A percentile compares a stretch with the other conserved stretches of the same genome.
Conservation (phyloP, 2,888 invertebrate species). For the Aleiodes leptofemur region DNA sequence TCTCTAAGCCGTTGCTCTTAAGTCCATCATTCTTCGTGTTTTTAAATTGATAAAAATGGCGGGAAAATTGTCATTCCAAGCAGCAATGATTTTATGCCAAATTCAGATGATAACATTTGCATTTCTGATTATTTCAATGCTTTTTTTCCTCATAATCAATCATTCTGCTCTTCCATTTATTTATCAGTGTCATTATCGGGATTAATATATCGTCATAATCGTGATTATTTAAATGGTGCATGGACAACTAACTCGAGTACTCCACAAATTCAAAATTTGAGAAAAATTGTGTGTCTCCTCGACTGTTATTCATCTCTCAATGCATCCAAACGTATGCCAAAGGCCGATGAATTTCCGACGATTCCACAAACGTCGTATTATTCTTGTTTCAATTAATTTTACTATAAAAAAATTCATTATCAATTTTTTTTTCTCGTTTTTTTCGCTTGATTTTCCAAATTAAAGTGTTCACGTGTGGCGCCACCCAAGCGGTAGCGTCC, state of each 20-base stretch:
- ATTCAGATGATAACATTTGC: constrained; percentile 8
- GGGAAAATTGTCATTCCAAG: constrained; percentile 29
- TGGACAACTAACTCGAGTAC: constrained; percentile 52
- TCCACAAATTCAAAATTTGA: constrained; percentile 40
- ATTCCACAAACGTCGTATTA: constrained; percentile 54
- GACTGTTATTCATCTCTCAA: constrained; percentile 37
- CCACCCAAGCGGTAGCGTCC: constrained; percentile 51
- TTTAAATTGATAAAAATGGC: constrained; percentile 45
- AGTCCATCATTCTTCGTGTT: constrained; percentile 53
- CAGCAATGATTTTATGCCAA: constrained; percentile 11
- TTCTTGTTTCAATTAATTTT: constrained; percentile 45
- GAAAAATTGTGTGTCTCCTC: constrained; percentile 41
- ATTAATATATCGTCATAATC: constrained; percentile 41
- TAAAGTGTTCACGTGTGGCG: constrained; percentile 45
- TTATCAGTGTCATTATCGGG: constrained; percentile 57
- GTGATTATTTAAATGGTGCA: constrained; percentile 29
- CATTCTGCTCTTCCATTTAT: constrained; percentile 35
- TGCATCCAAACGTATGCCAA: constrained; percentile 72
- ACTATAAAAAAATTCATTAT: not conserved
- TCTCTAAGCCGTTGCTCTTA: constrained; percentile 57
- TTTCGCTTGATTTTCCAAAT: constrained; percentile 21
- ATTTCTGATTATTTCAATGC: not conserved
- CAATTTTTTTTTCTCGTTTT: constrained; percentile 39
- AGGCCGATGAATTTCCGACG: constrained; percentile 67
- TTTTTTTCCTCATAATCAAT: constrained; percentile 6